A percentile compares a stretch with the other conserved stretches of the same genome.
Evolutionary conservation across 2,797 vertebrate genomes (phyloP).

Genomic region (Notamacropus eugenii): DNA sequence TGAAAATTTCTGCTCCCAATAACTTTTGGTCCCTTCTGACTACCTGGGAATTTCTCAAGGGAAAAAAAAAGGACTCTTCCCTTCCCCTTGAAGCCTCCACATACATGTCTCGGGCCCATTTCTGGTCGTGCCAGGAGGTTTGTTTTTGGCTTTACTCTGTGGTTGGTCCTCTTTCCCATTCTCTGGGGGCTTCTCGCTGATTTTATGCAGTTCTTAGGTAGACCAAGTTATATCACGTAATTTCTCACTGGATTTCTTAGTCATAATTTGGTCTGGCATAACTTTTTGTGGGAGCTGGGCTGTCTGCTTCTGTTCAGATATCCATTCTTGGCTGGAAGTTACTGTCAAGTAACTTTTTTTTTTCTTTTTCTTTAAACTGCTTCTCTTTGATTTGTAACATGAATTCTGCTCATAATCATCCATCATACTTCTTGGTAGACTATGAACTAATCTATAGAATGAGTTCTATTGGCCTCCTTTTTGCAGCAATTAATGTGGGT

Average conservation of each 20-base stretch:
- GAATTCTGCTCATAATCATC: too few relatives aligned
- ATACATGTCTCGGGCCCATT: neutral
- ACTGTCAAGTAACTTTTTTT: too few relatives aligned
- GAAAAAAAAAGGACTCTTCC: neutral
- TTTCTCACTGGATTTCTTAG: too few relatives aligned
- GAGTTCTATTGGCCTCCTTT: neutral
- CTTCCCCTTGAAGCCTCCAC: neutral
- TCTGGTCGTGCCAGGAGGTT: neutral
- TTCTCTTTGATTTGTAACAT: too few relatives aligned
- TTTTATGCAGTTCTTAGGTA: neutral
- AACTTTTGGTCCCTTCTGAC: neutral
- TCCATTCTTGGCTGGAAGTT: neutral
- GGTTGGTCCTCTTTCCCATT: neutral
- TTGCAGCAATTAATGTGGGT: too few relatives aligned
- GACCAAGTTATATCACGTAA: neutral
- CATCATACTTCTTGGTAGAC: too few relatives aligned
- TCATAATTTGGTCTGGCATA: neutral
- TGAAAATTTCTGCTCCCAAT: neutral
- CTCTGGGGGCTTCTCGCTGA: neutral
- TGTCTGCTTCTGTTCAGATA: neutral
- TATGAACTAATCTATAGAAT: too few relatives aligned
- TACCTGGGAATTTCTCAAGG: neutral
- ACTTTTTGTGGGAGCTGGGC: neutral
- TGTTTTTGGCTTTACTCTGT: neutral
- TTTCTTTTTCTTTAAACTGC: too few relatives aligned